Conservation (phyloP, 2,888 invertebrate genomes). For the Leptopterna dolabrata region DNA sequence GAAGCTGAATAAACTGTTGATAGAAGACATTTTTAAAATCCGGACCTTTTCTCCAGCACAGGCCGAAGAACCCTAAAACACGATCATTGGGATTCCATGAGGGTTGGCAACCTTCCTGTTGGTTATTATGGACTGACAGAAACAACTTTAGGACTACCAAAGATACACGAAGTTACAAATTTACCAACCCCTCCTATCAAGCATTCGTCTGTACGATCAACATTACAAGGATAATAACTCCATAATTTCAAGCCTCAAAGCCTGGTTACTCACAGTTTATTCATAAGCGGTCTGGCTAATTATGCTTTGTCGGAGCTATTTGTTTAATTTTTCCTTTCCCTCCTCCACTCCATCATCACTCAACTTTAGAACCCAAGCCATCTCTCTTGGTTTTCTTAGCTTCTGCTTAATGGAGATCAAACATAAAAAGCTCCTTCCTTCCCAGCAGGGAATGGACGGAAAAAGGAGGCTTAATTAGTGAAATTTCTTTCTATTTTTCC, state of each 20-base stretch:
- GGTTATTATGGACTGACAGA: too few relatives aligned
- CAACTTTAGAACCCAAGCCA: neutral
- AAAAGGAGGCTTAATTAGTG: conserved; percentile 38
- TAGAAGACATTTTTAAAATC: too few relatives aligned
- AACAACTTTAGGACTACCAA: too few relatives aligned
- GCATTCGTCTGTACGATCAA: too few relatives aligned
- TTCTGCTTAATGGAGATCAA: conserved; percentile 44
- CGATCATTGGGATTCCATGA: too few relatives aligned
- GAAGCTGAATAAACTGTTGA: too few relatives aligned
- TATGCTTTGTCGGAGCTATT: neutral
- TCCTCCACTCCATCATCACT: neutral
- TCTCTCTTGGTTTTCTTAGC: conserved; percentile 10
- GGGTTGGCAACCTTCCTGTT: too few relatives aligned
- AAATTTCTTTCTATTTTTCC: conserved; percentile 2
- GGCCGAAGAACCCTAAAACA: too few relatives aligned
- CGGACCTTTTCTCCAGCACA: too few relatives aligned
- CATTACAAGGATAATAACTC: neutral
- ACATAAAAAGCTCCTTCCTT: conserved; percentile 27
- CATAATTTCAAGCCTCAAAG: neutral
- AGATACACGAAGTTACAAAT: too few relatives aligned
- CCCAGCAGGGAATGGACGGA: neutral
- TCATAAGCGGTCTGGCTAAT: conserved; percentile 29
- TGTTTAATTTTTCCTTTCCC: neutral
- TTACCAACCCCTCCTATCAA: too few relatives aligned
- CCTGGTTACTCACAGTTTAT: conserved; percentile 6